These are phyloP conservation scores for Diphyllodes magnificus DNA, from an alignment of 2,113 vertebrate genomes.

Conservation along the genomic window DNA sequence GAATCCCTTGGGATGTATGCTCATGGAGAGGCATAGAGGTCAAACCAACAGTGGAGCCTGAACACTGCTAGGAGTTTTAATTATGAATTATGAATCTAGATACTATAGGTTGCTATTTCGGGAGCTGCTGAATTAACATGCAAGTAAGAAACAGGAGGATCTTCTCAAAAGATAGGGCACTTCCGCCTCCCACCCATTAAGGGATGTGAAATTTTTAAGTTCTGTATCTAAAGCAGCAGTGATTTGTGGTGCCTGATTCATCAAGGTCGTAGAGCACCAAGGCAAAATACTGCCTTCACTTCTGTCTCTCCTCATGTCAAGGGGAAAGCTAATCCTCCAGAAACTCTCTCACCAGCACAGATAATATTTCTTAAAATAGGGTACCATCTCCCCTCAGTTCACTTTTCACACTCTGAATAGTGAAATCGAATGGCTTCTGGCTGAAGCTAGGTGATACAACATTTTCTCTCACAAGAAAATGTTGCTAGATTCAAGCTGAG, in stretches of 20 bases:
- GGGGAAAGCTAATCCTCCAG: background rate
- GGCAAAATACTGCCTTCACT: background rate
- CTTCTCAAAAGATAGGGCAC: background rate
- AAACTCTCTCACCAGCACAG: background rate
- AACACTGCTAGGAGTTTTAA: background rate
- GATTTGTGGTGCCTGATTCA: background rate
- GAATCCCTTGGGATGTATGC: background rate
- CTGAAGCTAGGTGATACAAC: background rate
- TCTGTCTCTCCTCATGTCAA: background rate
- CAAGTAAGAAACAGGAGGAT: slow-evolving; percentile 35
- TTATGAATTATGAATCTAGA: slow-evolving; percentile 23
- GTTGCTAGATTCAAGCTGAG: background rate
- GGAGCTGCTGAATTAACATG: background rate
- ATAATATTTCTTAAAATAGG: background rate
- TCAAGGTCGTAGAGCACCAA: background rate
- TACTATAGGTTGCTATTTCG: slow-evolving; percentile 2
- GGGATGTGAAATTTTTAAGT: background rate
- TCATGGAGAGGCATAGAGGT: background rate
- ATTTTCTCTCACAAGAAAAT: background rate
- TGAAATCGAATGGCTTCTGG: background rate
- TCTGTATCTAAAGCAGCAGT: background rate
- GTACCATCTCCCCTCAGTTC: background rate
- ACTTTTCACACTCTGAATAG: background rate
- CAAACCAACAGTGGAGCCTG: background rate
- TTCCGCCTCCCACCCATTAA: background rate